Evolutionary conservation across 2,888 invertebrate genomes (phyloP).

Genomic region (Carabus problematicus): DNA sequence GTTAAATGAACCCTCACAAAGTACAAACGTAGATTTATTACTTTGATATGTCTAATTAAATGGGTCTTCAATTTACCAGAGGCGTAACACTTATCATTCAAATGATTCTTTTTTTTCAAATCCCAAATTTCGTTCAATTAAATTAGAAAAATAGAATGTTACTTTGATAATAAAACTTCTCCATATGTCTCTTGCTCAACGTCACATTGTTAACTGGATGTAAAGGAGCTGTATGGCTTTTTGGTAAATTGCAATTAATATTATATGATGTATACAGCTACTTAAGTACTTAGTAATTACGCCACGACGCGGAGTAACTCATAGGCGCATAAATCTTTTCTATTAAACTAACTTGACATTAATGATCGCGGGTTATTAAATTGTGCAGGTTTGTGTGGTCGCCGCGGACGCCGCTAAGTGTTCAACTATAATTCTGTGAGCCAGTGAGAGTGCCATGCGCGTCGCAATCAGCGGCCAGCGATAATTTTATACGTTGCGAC

Average conservation of each 20-base stretch:
- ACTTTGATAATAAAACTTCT: no score
- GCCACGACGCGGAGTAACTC: slow-evolving; percentile 31
- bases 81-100: no score
- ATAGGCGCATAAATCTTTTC: slow-evolving; percentile 38
- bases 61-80: no score
- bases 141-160: no score
- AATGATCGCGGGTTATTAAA: slow-evolving; percentile 40
- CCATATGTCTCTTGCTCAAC: no score
- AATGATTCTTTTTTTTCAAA: no score
- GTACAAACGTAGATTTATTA: no score
- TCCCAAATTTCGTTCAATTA: no score
- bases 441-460: background rate
- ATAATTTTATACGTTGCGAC: slow-evolving; percentile 12
- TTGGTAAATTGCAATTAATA: slow-evolving; percentile 39
- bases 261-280: slow-evolving; percentile 40
- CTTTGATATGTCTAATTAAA: no score
- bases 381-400: slow-evolving; percentile 36
- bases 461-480: slow-evolving; percentile 3
- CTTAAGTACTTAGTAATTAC: slow-evolving; percentile 42
- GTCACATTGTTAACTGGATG: no score
- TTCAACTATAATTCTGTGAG: slow-evolving; percentile 10
- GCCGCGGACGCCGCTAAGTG: slow-evolving; percentile 8
- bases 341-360: slow-evolving; percentile 40
- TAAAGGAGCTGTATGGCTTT: slow-evolving; percentile 18
- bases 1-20: no score